Conservation (phyloP, 2,888 invertebrate genomes). For the Epsilonema sp. region DNA sequence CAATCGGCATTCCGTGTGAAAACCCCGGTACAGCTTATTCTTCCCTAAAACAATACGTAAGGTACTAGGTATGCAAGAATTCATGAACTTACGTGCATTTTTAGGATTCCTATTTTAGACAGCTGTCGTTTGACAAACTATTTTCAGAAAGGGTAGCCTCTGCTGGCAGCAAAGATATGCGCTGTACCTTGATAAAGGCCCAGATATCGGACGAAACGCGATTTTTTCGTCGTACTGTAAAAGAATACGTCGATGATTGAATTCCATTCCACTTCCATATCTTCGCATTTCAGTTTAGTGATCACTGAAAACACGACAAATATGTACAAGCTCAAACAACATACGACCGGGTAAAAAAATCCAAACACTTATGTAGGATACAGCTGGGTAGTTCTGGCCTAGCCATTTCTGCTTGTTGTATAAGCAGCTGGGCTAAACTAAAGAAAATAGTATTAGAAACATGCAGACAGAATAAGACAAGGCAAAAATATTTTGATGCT, state of each 20-base stretch:
- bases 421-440: too few relatives aligned
- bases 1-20: conserved; percentile 38
- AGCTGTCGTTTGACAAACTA: conserved; percentile 5
- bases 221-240: neutral
- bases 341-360: too few relatives aligned
- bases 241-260: conserved; percentile 24
- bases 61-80: too few relatives aligned
- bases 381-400: too few relatives aligned
- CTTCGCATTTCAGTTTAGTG: conserved; percentile 41
- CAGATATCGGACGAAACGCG: neutral
- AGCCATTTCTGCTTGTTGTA: too few relatives aligned
- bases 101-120: neutral
- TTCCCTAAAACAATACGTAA: neutral
- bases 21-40: conserved; percentile 38
- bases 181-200: too few relatives aligned
- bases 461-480: neutral
- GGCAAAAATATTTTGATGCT: too few relatives aligned
- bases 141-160: too few relatives aligned
- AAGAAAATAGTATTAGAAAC: conserved; percentile 9
- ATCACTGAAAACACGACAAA: too few relatives aligned
- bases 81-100: neutral
- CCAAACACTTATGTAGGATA: too few relatives aligned
- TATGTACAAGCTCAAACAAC: too few relatives aligned
- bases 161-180: too few relatives aligned
- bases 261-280: conserved; percentile 46